Percentiles rank a stretch among this genome's conserved stretches.
Evolutionary conservation across 2,113 vertebrate genomes (phyloP).

Genomic region (Ciconia maguari): DNA sequence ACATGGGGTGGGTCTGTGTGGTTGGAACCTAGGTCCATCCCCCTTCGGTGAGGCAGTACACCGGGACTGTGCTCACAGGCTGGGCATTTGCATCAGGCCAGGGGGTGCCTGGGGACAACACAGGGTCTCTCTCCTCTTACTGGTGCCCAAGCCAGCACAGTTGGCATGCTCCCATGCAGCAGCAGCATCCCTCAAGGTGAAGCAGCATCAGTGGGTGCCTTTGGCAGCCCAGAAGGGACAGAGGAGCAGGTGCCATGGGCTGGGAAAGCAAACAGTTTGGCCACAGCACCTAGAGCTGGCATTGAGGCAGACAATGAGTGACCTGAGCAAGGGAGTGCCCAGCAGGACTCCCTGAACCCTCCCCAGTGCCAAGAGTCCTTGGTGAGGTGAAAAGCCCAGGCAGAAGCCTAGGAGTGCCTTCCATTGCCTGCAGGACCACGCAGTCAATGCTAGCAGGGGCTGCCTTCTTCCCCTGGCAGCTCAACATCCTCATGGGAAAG

Average conservation of each 20-base stretch:
- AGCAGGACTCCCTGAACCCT: not conserved
- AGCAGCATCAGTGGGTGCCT: not conserved
- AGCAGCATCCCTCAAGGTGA: not conserved
- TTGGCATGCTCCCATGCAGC: accelerated
- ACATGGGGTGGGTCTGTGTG: accelerated
- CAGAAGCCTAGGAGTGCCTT: not conserved
- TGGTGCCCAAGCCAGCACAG: not conserved
- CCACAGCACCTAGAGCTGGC: not conserved
- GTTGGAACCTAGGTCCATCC: not conserved
- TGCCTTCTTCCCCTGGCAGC: not conserved
- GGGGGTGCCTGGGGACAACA: not conserved
- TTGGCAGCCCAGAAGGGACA: not conserved
- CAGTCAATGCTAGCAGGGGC: not conserved
- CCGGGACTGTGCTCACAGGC: not conserved
- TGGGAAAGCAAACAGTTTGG: not conserved
- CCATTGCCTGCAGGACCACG: accelerated
- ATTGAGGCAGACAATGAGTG: not conserved
- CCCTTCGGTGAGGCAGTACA: not conserved
- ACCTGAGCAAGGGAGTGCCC: not conserved
- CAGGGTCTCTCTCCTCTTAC: not conserved
- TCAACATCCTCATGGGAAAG: not conserved
- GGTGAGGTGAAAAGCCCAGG: not conserved
- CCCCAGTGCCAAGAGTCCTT: not conserved
- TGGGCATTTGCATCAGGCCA: too few species aligned
- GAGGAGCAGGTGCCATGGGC: not conserved